Evolutionary conservation across 35 echinoderm and acorn worm genomes (phyloP), one percentile per base, ranked within the genome.

Genomic region (Ophioderma brevispina): DNA sequence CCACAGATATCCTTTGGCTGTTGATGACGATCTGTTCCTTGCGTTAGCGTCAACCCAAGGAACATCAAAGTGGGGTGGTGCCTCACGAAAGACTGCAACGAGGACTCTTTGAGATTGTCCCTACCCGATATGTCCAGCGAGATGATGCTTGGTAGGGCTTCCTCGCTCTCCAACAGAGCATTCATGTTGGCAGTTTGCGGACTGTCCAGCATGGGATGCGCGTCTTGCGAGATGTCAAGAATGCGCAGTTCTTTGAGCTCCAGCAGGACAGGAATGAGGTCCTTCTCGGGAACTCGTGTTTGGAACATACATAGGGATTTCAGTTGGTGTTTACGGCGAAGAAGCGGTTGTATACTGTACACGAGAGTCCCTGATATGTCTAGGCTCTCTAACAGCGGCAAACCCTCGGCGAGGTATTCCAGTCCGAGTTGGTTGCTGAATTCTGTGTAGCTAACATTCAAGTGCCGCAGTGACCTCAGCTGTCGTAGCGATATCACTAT

Each of bases 401-500:
- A 81, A 10, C 88, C 94, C 25, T 94, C 91, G 0, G 88, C 94
- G 17, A 99, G 94, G 39, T 87, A 90, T 37, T 99, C 97, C 31
- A 99, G 76, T 19, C 97, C 97, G 0, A 99, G 91, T 37, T 99
- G 92, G 89, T 99, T 95, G 40, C 94, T 91, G 80, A 99, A 99
- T 75, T 99, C 97, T 37, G 97, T 99, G 76, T 95, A 99, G 78
- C 97, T 99, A 55, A 99, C 97, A 78, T 99, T 94, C 19, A 99
- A 83, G 50, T 99, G 97, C 15, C 91, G 76, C 4, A 99, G 88
- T 21, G 84, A 82, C 78, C 95, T 92, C 49, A 99, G 88, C 88
- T 95, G 93, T 31, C 91, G 90, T 39, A 99, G 87, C 25, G 97
- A 95, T 52, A 99, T 99, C 31, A 99, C 97, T 49, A 99, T 99